Evolutionary conservation across 2,888 invertebrate species (phyloP).

Genomic region (Tipula unca): DNA sequence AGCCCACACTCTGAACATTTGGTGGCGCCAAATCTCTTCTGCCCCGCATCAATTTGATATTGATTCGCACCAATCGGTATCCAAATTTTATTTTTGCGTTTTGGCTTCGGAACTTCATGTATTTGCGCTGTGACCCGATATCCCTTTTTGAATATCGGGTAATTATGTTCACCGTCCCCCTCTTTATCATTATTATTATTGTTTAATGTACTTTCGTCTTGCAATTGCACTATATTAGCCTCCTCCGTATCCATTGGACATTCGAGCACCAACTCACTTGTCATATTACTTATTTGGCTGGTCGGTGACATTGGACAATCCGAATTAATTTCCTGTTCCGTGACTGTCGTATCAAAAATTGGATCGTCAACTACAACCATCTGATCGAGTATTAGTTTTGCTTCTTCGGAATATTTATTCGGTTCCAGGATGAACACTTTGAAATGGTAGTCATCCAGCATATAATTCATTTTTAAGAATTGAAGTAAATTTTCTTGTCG

Average conservation of each 20-base stretch:
- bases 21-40: conserved; percentile 66
- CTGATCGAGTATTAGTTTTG: conserved; percentile 34
- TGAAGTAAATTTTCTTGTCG: conserved; percentile 36
- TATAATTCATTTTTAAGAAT: conserved; percentile 37
- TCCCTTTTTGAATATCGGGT: conserved; percentile 41
- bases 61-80: conserved; percentile 46
- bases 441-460: conserved; percentile 39
- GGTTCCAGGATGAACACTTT: conserved; percentile 39
- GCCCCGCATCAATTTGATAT: conserved; percentile 76
- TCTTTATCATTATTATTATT: neutral
- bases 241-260: neutral
- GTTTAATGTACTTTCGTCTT: conserved; percentile 22
- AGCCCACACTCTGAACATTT: conserved; percentile 64
- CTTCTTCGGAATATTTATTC: conserved; percentile 37
- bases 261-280: conserved; percentile 42
- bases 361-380: neutral
- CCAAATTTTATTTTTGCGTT: neutral
- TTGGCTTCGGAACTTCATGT: conserved; percentile 21
- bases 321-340: neutral
- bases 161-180: conserved; percentile 33
- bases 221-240: neutral
- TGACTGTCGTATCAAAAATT: neutral
- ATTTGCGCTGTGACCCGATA: neutral
- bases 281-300: conserved; percentile 45
- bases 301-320: conserved; percentile 41